Base-by-base conservation (phyloP, 2,888 invertebrate species). In the Melipona beecheii region DNA sequence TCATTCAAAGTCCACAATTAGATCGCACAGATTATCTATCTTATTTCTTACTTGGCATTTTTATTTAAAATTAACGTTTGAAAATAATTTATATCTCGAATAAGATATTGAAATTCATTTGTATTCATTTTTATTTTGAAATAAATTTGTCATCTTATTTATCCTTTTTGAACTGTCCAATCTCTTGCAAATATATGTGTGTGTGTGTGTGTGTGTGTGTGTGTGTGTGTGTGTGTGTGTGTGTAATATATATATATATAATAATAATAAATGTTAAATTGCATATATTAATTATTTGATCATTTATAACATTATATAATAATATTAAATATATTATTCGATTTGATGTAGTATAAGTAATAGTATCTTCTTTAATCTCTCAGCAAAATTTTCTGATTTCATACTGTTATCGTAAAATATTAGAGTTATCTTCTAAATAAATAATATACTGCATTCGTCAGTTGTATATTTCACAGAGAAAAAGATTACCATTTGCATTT, bases 1-100 rank as follows among this genome's bases (percentile, higher is more conserved):
- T 56, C 15, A n/a, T 56, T 56, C 13, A 21, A 11, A n/a, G 2
- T 31, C 3, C 31, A 31, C 56, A 15, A 56, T 5, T 56, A 56
- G n/a, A 56, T 5, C 13, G n/a, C 5, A 56, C n/a, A 56, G 15
- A 15, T 5, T 56, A 13, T 56, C 21, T 56, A 56, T 56, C 15
- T 56, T 56, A 56, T n/a, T 56, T n/a, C 15, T 56, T 56, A 56
- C 5, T 56, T 15, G n/a, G 56, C 15, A 5, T 5, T 56, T n/a
- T 56, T 56, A 56, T 56, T 56, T 56, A n/a, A 56, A n/a, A n/a
- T 58, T 58, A n/a, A n/a, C 56, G 24, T 56, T 56, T 56, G 56
- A 5, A 56, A 56, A 56, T 56, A 56, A 56, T n/a, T 56, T 15
- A 56, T n/a, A n/a, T 58, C 15, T 58, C 56, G 13, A 58, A 58